Conservation (phyloP, 2,888 invertebrate genomes). For the Agrotis clavis region DNA sequence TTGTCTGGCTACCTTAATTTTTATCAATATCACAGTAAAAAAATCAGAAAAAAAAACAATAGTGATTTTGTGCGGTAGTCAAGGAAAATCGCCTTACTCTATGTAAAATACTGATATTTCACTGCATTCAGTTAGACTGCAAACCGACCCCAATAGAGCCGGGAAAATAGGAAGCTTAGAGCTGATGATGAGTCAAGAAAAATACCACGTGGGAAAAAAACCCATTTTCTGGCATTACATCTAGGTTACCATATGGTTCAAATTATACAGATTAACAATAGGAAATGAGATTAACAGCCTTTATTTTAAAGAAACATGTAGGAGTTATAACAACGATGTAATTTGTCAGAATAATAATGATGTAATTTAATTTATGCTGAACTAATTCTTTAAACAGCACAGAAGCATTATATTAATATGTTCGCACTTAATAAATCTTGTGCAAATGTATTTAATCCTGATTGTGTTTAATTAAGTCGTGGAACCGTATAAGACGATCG, state of each 20-base stretch:
- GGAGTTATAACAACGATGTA: constrained; percentile 16
- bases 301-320: constrained; percentile 5
- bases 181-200: neutral
- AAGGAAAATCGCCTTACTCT: too few relatives aligned
- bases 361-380: constrained; percentile 33
- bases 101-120: too few relatives aligned
- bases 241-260: neutral
- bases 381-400: constrained; percentile 21
- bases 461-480: constrained; percentile 32
- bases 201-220: neutral
- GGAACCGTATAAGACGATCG: constrained; percentile 14
- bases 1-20: neutral
- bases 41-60: too few relatives aligned
- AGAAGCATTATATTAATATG: constrained; percentile 19
- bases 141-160: too few relatives aligned
- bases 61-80: too few relatives aligned
- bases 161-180: too few relatives aligned
- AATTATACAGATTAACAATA: neutral
- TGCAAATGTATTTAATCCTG: constrained; percentile 10
- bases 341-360: constrained; percentile 26
- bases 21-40: too few relatives aligned
- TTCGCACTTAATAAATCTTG: constrained; percentile 44
- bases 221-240: neutral
- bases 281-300: constrained; percentile 7
- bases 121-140: too few relatives aligned